Evolutionary conservation across 1,140 invertebrate genomes (phyloP), one percentile per base, ranked within the genome.

Genomic region (Sweltsa coloradensis): DNA sequence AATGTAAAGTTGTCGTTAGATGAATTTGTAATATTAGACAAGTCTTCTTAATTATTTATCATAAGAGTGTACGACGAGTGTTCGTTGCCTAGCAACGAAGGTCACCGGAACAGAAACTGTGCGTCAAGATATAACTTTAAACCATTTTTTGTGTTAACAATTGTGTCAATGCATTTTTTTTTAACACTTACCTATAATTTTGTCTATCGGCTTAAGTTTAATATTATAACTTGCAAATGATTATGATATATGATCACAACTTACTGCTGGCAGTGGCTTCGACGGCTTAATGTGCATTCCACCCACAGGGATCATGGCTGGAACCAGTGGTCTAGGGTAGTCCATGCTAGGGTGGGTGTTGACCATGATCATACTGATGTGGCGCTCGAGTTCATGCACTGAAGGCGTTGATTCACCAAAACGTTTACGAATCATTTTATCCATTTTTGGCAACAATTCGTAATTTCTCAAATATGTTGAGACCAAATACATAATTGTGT

Each of bases 271-370:
- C 16, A 66, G 45, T 5, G 51, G 48, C 45, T 59, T 52, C 1
- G 51, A 5, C 11, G 49, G 40, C 21, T 51, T 53, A 13, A 64
- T 55, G 23, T 66, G 60, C 31, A 66, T 34, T 13, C 62, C 62
- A 19, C 60, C 64, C 26, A 63, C 50, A 51, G 61, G 53, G 9
- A 66, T 41, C 1, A 61, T 51, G 39, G 55, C 52, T 1, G 57
- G 61, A 5, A 55, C 41, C 7, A 58, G 40, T 1, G 64, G 59
- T 34, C 56, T 43, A 27, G 55, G 45, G 37, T 49, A 48, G 14
- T 50, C 41, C 4, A 58, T 40, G 5, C 42, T 52, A 31, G 49
- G 52, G 51, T 66, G 60, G 11, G 52, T 52, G 47, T 65, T 56
- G 2, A 54, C 39, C 6, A 58, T 25, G 18, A 55, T 36, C n/a